phyloP scores from a whole-genome alignment of 2,888 invertebrate species.

The Melangyna quadrimaculata region DNA sequence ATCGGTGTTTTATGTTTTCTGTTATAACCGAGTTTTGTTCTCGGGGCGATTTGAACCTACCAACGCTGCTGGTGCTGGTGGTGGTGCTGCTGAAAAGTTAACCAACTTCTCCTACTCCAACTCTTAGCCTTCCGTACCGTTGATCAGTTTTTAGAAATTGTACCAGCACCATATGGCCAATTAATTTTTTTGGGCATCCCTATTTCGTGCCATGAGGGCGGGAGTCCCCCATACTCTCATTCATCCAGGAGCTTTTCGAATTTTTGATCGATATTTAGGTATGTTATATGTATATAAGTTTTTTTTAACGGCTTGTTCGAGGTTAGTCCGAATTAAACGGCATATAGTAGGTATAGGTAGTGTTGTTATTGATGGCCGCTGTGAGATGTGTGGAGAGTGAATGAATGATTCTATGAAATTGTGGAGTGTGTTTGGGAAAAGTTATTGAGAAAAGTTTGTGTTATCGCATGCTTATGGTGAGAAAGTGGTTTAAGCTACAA shows the following conservation, averaged over 20 bases:
- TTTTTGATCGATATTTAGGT: conserved; percentile 68
- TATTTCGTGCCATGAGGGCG: background rate
- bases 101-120: no score
- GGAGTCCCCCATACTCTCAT: background rate
- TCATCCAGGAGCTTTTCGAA: background rate
- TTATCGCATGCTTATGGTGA: background rate
- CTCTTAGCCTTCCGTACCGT: no score
- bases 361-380: conserved; percentile 46
- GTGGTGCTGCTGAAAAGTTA: background rate
- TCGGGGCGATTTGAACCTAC: background rate
- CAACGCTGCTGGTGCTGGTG: background rate
- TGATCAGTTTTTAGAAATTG: conserved; percentile 16
- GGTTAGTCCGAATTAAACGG: conserved; percentile 53
- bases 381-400: conserved; percentile 26
- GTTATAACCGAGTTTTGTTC: background rate
- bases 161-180: conserved; percentile 47
- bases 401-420: conserved; percentile 38
- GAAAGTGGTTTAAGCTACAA: conserved; percentile 3
- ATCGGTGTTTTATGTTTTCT: conserved; percentile 46
- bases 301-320: conserved; percentile 34
- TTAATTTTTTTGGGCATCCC: conserved; percentile 38
- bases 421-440: background rate
- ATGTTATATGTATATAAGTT: no score
- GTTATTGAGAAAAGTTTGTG: conserved; percentile 44
- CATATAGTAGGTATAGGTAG: background rate